phyloP scores from a whole-genome alignment of 2,888 invertebrate species.

The Eupithecia exiguata region DNA sequence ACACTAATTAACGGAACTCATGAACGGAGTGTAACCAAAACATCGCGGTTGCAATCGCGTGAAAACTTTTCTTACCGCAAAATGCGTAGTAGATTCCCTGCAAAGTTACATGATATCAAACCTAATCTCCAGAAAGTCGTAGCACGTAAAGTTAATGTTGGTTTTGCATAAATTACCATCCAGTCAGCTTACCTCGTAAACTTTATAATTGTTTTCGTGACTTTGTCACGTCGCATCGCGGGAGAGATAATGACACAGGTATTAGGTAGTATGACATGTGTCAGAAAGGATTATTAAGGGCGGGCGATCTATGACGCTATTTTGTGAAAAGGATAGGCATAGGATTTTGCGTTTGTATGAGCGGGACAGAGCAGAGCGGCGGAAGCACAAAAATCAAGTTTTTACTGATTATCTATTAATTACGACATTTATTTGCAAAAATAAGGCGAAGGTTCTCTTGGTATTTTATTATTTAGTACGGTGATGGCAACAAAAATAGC shows the following conservation, averaged over 20 bases:
- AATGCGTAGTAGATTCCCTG: background rate
- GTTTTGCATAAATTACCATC: conserved; percentile 1
- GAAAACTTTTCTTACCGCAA: background rate
- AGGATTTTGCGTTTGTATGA: too few species aligned
- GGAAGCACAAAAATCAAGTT: too few species aligned
- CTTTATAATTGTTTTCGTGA: conserved; percentile 4
- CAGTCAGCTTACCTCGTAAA: background rate
- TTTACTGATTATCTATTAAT: too few species aligned
- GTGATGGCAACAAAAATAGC: too few species aligned
- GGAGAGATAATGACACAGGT: background rate
- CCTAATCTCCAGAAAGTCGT: background rate
- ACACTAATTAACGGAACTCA: too few species aligned
- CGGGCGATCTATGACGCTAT: too few species aligned
- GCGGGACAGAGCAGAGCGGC: too few species aligned
- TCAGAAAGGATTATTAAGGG: background rate
- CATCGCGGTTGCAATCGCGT: background rate
- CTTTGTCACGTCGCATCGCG: background rate
- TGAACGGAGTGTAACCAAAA: background rate
- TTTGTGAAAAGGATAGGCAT: too few species aligned
- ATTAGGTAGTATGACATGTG: background rate
- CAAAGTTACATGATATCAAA: background rate
- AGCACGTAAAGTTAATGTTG: background rate
- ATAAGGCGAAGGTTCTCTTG: too few species aligned
- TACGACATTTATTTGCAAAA: too few species aligned
- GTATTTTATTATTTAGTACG: too few species aligned